Conservation (phyloP, 2,888 invertebrate genomes). For the Micropterix aruncella region DNA sequence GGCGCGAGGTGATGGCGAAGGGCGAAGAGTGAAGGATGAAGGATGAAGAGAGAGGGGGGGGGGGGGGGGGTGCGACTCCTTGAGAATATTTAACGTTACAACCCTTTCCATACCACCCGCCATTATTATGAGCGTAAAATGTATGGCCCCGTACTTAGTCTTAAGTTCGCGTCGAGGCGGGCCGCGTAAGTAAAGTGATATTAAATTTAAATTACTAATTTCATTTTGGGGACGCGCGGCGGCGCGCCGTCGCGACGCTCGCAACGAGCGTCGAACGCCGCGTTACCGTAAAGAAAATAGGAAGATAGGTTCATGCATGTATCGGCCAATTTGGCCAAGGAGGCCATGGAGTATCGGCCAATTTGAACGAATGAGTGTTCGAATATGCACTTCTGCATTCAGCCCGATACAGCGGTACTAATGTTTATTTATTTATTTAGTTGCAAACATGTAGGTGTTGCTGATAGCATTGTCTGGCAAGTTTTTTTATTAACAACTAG, state of each 20-base stretch:
- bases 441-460: neutral
- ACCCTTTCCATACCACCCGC: neutral
- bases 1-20: too few species aligned
- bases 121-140: neutral
- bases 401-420: too few species aligned
- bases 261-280: too few species aligned
- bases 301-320: too few species aligned
- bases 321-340: too few species aligned
- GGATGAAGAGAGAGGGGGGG: too few species aligned
- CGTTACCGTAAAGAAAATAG: too few species aligned
- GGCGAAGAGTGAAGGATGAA: too few species aligned
- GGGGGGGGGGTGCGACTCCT: neutral
- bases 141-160: neutral
- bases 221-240: neutral
- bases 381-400: too few species aligned
- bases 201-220: neutral
- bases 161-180: neutral
- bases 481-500: neutral
- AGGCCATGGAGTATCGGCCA: too few species aligned
- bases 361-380: too few species aligned
- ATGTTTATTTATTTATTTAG: neutral
- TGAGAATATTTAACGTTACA: neutral
- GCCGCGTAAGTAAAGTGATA: neutral
- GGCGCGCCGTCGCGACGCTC: neutral
- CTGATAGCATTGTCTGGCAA: neutral